Percentiles rank a stretch among this genome's conserved stretches.
Evolutionary conservation across 92 coral and sea anemone genomes (phyloP).

Genomic region (Micromussa lordhowensis): DNA sequence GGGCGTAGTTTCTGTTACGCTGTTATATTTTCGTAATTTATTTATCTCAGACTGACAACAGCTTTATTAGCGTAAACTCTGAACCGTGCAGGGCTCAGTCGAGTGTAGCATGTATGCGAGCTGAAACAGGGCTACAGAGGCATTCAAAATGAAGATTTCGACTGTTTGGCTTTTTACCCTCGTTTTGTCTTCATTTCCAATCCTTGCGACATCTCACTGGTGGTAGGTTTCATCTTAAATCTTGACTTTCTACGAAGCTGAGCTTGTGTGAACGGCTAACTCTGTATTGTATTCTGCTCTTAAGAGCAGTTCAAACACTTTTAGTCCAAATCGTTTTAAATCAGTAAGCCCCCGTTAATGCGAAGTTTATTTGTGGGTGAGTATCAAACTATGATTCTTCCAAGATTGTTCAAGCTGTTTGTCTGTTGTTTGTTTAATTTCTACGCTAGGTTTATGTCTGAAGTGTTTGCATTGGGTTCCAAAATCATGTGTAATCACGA

Average conservation of each 20-base stretch:
- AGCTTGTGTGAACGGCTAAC: neutral
- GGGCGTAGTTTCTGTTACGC: neutral
- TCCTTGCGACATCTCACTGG: slow-evolving; percentile 52
- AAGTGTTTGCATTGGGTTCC: slow-evolving; percentile 86
- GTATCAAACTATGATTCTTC: neutral
- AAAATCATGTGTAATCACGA: slow-evolving; percentile 87
- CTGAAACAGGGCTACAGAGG: neutral
- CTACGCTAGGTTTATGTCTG: slow-evolving; percentile 82
- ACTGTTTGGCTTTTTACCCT: neutral
- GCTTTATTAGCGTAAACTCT: slow-evolving; percentile 1
- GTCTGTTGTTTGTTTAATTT: slow-evolving; percentile 4
- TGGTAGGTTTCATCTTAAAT: slow-evolving; percentile 40
- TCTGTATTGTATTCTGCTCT: neutral
- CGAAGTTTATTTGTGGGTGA: neutral
- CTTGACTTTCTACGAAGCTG: neutral
- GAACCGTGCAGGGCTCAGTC: neutral
- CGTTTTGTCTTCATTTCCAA: neutral
- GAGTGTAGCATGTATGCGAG: neutral
- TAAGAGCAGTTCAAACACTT: no score
- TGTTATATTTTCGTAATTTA: neutral
- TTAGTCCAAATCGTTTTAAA: no score
- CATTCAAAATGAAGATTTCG: neutral
- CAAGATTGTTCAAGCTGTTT: neutral
- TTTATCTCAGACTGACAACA: neutral
- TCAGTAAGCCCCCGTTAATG: neutral